A percentile compares a stretch with the other conserved stretches of the same genome.
phyloP scores from a whole-genome alignment of 2,113 vertebrate species.

The Astatotilapia flaviijosephi region DNA sequence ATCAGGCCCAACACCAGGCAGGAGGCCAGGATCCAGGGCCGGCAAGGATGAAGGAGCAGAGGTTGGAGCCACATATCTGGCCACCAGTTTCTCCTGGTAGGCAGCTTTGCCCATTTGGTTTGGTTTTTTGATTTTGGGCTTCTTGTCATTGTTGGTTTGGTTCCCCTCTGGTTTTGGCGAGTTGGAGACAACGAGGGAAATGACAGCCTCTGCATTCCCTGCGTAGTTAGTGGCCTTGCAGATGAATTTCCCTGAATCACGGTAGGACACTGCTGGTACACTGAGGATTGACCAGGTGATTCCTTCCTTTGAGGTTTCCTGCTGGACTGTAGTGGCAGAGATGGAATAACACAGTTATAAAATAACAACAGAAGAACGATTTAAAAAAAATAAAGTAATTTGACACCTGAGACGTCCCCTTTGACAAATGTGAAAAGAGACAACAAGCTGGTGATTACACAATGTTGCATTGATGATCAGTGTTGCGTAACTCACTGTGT shows the following conservation, averaged over 20 bases:
- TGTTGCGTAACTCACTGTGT: constrained; percentile 25
- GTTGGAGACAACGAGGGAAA: constrained; percentile 84
- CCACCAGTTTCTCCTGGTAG: constrained; percentile 82
- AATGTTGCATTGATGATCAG: constrained; percentile 15
- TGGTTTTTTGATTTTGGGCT: constrained; percentile 60
- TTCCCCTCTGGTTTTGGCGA: constrained; percentile 65
- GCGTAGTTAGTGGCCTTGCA: constrained; percentile 91
- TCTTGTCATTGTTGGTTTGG: constrained; percentile 62
- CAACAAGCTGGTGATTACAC: neutral
- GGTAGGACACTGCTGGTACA: constrained; percentile 80
- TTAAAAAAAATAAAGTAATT: neutral
- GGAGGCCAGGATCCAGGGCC: constrained; percentile 16
- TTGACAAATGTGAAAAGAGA: neutral
- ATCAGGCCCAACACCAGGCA: constrained; percentile 9
- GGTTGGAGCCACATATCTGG: constrained; percentile 72
- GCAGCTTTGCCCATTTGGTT: constrained; percentile 73
- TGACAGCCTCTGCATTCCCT: constrained; percentile 82
- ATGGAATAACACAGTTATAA: neutral
- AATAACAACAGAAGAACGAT: neutral
- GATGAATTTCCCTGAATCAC: constrained; percentile 90
- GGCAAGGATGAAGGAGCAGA: constrained; percentile 23
- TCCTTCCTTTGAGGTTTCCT: constrained; percentile 87
- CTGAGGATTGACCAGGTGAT: constrained; percentile 89
- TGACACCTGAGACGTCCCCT: neutral
- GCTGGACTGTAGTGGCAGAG: constrained; percentile 76